Evolutionary conservation across 2,888 invertebrate genomes (phyloP), one percentile per base, ranked within the genome.

Genomic region (Pterostichus niger): DNA sequence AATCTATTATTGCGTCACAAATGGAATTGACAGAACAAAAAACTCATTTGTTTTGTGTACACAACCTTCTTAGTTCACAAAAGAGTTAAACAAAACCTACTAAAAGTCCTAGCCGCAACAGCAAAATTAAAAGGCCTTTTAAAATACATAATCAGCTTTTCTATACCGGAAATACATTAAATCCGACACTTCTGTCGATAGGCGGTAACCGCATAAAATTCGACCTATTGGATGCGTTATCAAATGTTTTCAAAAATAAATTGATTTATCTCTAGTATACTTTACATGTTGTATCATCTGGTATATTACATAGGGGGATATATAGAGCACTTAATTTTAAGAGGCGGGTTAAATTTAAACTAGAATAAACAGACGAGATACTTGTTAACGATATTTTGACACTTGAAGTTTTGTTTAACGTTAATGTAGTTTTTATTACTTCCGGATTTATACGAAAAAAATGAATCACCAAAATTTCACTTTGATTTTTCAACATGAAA

Each of bases 201-300:
- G 68, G 68, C 68, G 44, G 44, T 64, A 64, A 13, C 59, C 24
- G 35, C 64, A 35, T 10, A n/a, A 9, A 5, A 17, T 17, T 13
- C 68, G 11, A 33, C 64, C 11, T 64, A n/a, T 64, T 40, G 3
- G 40, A 40, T 11, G 31, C 64, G n/a, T 13, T 64, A 64, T 64
- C 64, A 64, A 64, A 54, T 75, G 13, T 35, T 54, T 77, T 77
- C 44, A 59, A 59, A 77, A 59, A 52, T 77, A 56, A 77, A 77
- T 77, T 77, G 59, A 77, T 77, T 77, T 77, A 77, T 77, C 77
- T 77, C 33, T 13, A 31, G 13, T 64, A n/a, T n/a, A n/a, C n/a
- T n/a, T n/a, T n/a, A 64, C 64, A 31, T 35, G 64, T 9, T 40
- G 59, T 11, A 59, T 54, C 54, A 54, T 59, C 59, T 64, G 64